Evolutionary conservation across 2,888 invertebrate species (phyloP).

Genomic region (Philhelius pedissequus): DNA sequence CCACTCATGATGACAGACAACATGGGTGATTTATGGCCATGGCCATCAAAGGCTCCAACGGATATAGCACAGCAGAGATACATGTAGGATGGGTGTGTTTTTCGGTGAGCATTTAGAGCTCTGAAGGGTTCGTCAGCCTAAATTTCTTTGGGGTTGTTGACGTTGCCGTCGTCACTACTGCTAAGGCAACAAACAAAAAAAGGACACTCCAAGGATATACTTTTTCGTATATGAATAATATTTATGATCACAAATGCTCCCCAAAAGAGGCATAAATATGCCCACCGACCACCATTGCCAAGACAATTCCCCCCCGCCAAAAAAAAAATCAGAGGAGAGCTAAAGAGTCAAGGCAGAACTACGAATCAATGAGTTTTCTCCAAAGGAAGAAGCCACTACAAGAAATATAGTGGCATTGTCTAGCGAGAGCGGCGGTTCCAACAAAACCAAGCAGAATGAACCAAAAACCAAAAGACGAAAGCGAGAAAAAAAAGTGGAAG

Average conservation of each 20-base stretch:
- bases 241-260: constrained; percentile 68
- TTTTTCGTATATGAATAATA: constrained; percentile 63
- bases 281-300: constrained; percentile 23
- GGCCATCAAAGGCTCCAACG: constrained; percentile 53
- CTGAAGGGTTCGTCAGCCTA: constrained; percentile 65
- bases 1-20: constrained; percentile 65
- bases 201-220: constrained; percentile 66
- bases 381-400: constrained; percentile 38
- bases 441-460: constrained; percentile 1
- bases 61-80: background rate
- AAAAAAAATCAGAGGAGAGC: background rate
- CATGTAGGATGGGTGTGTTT: constrained; percentile 7
- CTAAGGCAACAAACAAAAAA: constrained; percentile 1
- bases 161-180: background rate
- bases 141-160: constrained; percentile 50
- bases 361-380: constrained; percentile 48
- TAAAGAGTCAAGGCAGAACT: constrained; percentile 3
- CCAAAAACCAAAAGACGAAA: background rate
- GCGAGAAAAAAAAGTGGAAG: background rate
- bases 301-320: background rate
- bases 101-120: background rate
- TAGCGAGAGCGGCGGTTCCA: constrained; percentile 8
- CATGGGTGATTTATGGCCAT: constrained; percentile 63
- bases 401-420: constrained; percentile 31
- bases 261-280: constrained; percentile 68